Conservation (phyloP, 2,888 invertebrate species). For the Phortica magna region DNA sequence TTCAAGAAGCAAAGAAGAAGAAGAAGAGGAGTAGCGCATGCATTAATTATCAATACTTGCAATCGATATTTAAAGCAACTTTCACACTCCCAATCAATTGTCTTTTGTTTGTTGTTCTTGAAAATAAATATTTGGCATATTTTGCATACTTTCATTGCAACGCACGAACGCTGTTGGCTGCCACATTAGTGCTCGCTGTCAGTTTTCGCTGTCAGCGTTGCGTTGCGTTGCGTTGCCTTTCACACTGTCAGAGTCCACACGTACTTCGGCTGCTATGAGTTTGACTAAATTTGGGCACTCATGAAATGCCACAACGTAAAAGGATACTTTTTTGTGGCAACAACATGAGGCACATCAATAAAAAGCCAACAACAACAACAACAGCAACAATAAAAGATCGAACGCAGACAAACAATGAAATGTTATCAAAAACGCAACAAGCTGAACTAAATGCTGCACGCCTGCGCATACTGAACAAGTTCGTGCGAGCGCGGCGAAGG, state of each 20-base stretch:
- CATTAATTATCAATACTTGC: constrained; percentile 25
- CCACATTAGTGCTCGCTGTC: too few species aligned
- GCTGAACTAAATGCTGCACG: constrained; percentile 72
- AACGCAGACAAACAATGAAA: constrained; percentile 72
- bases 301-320: constrained; percentile 70
- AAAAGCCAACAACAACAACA: too few species aligned
- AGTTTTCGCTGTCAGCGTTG: too few species aligned
- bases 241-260: too few species aligned
- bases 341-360: too few species aligned
- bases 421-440: constrained; percentile 67
- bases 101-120: constrained; percentile 40
- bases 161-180: too few species aligned
- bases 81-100: constrained; percentile 67
- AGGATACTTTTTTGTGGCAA: constrained; percentile 60
- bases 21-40: background rate
- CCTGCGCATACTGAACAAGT: constrained; percentile 68
- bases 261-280: constrained; percentile 31
- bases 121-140: constrained; percentile 55
- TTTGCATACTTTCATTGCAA: constrained; percentile 26
- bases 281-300: constrained; percentile 69
- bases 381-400: constrained; percentile 13
- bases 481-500: background rate
- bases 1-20: background rate
- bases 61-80: constrained; percentile 66
- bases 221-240: too few species aligned